Evolutionary conservation across 2,888 invertebrate species (phyloP).

Genomic region (Diploptera punctata): DNA sequence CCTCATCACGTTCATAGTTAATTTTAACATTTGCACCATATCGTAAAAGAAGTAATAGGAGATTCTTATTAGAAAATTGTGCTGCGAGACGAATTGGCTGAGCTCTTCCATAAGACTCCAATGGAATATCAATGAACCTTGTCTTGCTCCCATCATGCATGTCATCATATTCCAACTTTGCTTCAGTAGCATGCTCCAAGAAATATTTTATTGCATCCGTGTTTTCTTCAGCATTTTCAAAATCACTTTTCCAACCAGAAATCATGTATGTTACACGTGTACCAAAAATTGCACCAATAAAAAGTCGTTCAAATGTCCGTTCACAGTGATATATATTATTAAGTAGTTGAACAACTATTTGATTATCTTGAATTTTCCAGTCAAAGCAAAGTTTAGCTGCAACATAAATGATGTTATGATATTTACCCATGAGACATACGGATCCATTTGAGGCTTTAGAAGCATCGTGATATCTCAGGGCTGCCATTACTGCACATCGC

Average conservation of each 20-base stretch:
- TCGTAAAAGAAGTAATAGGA: slow-evolving; percentile 74
- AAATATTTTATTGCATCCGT: slow-evolving; percentile 78
- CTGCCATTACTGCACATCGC: slow-evolving; percentile 58
- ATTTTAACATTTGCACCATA: slow-evolving; percentile 63
- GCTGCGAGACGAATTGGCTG: slow-evolving; percentile 76
- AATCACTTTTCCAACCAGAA: slow-evolving; percentile 89
- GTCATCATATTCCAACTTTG: slow-evolving; percentile 63
- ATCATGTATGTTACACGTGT: slow-evolving; percentile 80
- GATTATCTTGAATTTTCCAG: slow-evolving; percentile 76
- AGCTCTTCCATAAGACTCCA: slow-evolving; percentile 79
- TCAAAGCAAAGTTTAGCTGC: slow-evolving; percentile 81
- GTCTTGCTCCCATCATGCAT: not conserved
- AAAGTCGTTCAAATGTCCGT: slow-evolving; percentile 72
- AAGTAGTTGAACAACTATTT: slow-evolving; percentile 70
- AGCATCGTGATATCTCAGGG: slow-evolving; percentile 69
- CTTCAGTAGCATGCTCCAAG: slow-evolving; percentile 75
- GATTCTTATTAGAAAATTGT: slow-evolving; percentile 76
- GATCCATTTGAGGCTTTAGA: slow-evolving; percentile 68
- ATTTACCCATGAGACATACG: slow-evolving; percentile 84
- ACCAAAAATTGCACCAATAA: slow-evolving; percentile 82
- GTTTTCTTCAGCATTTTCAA: slow-evolving; percentile 78
- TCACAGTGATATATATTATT: slow-evolving; percentile 72
- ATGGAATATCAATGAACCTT: slow-evolving; percentile 79
- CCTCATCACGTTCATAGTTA: slow-evolving; percentile 51
- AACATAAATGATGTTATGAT: slow-evolving; percentile 84